A percentile compares a stretch with the other conserved stretches of the same genome.
Evolutionary conservation across 1,140 invertebrate species (phyloP).

Genomic region (Cataglyphis hispanica): DNA sequence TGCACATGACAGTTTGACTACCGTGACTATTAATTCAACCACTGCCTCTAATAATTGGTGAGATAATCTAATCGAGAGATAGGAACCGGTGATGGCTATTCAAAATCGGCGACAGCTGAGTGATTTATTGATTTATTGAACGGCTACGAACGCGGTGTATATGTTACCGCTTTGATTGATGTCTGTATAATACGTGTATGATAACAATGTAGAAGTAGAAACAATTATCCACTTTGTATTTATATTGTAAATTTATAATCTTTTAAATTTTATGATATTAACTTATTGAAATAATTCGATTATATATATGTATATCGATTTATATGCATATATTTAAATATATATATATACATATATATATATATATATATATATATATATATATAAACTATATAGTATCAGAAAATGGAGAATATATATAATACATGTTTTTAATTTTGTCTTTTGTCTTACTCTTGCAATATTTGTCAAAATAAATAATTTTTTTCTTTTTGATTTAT

Average conservation of each 20-base stretch:
- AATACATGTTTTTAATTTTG: neutral
- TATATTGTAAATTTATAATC: neutral
- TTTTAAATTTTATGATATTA: neutral
- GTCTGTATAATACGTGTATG: slow-evolving; percentile 7
- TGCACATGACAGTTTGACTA: neutral
- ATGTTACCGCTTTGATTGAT: slow-evolving; percentile 45
- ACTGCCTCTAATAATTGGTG: slow-evolving; percentile 43
- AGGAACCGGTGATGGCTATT: neutral
- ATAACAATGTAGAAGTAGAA: slow-evolving; percentile 65
- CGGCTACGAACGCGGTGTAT: neutral
- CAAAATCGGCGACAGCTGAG: neutral
- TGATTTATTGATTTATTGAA: slow-evolving; percentile 63
- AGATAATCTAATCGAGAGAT: slow-evolving; percentile 23
- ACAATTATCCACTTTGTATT: neutral
- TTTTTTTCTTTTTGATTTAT: neutral
- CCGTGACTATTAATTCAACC: slow-evolving; percentile 19
- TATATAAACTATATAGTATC: neutral
- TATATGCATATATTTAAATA: neutral
- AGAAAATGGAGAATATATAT: neutral
- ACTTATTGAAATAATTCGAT: neutral
- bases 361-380: neutral
- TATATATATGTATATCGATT: neutral
- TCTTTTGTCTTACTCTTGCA: neutral
- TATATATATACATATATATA: neutral
- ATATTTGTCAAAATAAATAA: neutral